phyloP scores from a whole-genome alignment of 1,140 invertebrate genomes.

The Propsilocerus akamusi region DNA sequence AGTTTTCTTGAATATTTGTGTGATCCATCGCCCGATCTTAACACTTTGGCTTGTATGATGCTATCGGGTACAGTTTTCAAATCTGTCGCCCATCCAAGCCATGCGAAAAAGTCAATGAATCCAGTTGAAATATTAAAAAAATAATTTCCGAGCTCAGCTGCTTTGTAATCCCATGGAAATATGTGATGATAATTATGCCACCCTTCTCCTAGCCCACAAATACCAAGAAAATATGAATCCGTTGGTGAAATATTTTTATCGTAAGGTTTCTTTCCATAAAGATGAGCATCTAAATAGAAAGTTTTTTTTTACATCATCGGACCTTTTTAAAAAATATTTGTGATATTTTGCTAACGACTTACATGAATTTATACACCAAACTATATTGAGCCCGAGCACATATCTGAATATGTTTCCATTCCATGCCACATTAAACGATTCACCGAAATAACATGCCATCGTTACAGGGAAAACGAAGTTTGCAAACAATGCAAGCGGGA shows the following conservation, averaged over 20 bases:
- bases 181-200: constrained; percentile 68
- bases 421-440: constrained; percentile 24
- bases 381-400: constrained; percentile 40
- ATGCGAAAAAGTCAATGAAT: constrained; percentile 54
- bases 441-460: constrained; percentile 38
- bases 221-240: neutral
- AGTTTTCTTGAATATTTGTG: constrained; percentile 8
- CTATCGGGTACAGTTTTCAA: constrained; percentile 32
- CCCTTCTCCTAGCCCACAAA: neutral
- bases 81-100: constrained; percentile 40
- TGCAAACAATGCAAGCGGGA: constrained; percentile 31
- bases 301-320: too few relatives aligned
- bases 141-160: constrained; percentile 43
- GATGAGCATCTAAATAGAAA: constrained; percentile 25
- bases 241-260: constrained; percentile 20
- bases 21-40: constrained; percentile 36
- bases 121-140: constrained; percentile 49
- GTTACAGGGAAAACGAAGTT: constrained; percentile 49
- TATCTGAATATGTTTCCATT: constrained; percentile 28
- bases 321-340: too few relatives aligned
- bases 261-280: constrained; percentile 27
- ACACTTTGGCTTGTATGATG: constrained; percentile 34
- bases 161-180: constrained; percentile 56
- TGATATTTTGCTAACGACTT: constrained; percentile 48
- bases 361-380: constrained; percentile 58